A percentile compares a stretch with the other conserved stretches of the same genome.
Conservation (phyloP, 1,140 invertebrate genomes). For the Arctopsyche grandis region DNA sequence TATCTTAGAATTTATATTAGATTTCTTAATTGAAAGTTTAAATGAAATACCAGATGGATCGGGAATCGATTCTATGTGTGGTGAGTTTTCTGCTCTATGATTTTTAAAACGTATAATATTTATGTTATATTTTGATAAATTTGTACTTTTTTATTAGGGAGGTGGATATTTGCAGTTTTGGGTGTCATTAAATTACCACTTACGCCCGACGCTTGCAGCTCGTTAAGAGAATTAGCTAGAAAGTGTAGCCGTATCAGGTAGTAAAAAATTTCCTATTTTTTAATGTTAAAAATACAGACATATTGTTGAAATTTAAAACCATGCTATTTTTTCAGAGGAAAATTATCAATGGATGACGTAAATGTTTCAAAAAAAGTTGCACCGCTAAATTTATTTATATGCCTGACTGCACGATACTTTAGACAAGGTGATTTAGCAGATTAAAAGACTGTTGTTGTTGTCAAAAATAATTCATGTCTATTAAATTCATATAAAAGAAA, state of each 20-base stretch:
- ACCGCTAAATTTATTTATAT: slow-evolving; percentile 60
- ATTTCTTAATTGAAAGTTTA: slow-evolving; percentile 54
- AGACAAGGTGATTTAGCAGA: slow-evolving; percentile 60
- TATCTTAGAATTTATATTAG: slow-evolving; percentile 56
- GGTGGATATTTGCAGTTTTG: slow-evolving; percentile 60
- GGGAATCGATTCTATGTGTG: slow-evolving; percentile 40
- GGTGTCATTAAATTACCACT: slow-evolving; percentile 59
- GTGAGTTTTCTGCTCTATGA: slow-evolving; percentile 12
- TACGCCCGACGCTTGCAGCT: slow-evolving; percentile 57
- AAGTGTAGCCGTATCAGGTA: slow-evolving; percentile 57
- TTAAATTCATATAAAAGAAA: slow-evolving; percentile 15
- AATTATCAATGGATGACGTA: slow-evolving; percentile 51
- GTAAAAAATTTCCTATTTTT: slow-evolving; percentile 13
- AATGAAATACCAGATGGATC: slow-evolving; percentile 49
- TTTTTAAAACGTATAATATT: background rate
- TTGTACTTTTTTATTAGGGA: slow-evolving; percentile 56
- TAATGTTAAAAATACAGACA: background rate
- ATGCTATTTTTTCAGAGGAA: slow-evolving; percentile 51
- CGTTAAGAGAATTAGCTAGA: slow-evolving; percentile 58
- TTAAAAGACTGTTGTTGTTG: slow-evolving; percentile 6
- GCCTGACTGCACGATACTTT: slow-evolving; percentile 59
- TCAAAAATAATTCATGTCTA: slow-evolving; percentile 22
- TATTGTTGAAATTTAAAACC: background rate
- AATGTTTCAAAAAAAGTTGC: slow-evolving; percentile 50
- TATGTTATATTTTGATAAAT: slow-evolving; percentile 37